Evolutionary conservation across 2,888 invertebrate species (phyloP).

Genomic region (Cerastis leucographa): DNA sequence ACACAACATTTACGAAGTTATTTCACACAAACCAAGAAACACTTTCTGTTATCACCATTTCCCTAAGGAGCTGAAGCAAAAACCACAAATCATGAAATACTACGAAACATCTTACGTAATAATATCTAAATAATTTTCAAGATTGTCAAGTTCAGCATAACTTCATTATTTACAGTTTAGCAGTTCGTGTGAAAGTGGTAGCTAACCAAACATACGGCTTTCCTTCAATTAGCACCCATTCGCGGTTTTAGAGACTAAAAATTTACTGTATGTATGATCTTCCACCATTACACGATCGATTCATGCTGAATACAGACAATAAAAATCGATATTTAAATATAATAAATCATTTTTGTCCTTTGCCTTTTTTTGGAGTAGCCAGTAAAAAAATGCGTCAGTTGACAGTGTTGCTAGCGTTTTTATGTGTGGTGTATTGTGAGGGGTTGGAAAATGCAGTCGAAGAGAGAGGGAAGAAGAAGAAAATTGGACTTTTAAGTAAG

Average conservation of each 20-base stretch:
- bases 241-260: constrained; percentile 38
- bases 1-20: constrained; percentile 22
- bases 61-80: constrained; percentile 1
- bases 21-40: not conserved
- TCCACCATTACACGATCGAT: constrained; percentile 46
- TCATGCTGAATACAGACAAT: constrained; percentile 52
- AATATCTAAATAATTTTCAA: constrained; percentile 65
- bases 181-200: constrained; percentile 64
- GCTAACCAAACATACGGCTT: constrained; percentile 63
- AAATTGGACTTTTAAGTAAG: constrained; percentile 84
- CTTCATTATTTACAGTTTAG: constrained; percentile 71
- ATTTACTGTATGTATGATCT: constrained; percentile 39
- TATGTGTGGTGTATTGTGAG: constrained; percentile 68
- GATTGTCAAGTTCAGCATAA: constrained; percentile 75
- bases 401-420: constrained; percentile 65
- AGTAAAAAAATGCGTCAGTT: constrained; percentile 64
- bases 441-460: constrained; percentile 73
- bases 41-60: constrained; percentile 42
- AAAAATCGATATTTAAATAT: constrained; percentile 25
- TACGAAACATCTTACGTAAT: constrained; percentile 49
- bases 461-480: constrained; percentile 85
- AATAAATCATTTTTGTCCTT: constrained; percentile 11
- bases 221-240: constrained; percentile 73
- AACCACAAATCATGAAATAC: constrained; percentile 25
- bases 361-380: constrained; percentile 31